Evolutionary conservation across 2,888 invertebrate genomes (phyloP).

Genomic region (Apotomis betuletana): DNA sequence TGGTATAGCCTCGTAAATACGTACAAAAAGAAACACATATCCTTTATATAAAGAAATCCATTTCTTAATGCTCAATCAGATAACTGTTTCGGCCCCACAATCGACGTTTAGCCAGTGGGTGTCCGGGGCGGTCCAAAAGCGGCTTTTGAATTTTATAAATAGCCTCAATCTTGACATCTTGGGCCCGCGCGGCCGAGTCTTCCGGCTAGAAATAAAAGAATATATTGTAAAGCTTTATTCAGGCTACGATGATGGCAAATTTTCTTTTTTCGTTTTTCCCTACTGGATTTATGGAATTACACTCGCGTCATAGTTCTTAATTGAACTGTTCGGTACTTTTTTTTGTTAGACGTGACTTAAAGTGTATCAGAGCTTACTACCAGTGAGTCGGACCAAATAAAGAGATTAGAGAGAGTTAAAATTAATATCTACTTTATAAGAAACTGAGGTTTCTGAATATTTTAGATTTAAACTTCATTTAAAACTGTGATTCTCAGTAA

Average conservation of each 20-base stretch:
- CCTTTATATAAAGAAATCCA: neutral
- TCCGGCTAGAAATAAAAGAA: slow-evolving; percentile 7
- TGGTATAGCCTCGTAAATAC: too few species aligned
- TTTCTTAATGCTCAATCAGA: neutral
- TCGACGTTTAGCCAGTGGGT: slow-evolving; percentile 16
- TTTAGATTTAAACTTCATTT: too few species aligned
- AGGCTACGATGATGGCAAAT: neutral
- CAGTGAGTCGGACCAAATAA: too few species aligned
- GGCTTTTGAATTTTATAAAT: slow-evolving; percentile 41
- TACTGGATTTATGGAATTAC: too few species aligned
- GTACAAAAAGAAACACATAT: neutral
- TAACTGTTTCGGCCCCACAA: neutral
- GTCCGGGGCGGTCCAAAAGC: neutral
- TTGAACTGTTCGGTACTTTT: too few species aligned
- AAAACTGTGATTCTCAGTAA: too few species aligned
- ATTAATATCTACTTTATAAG: too few species aligned
- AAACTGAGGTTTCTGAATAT: too few species aligned
- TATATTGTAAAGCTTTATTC: neutral
- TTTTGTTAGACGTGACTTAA: too few species aligned
- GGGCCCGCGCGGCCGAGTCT: neutral
- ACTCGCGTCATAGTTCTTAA: too few species aligned
- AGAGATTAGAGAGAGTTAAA: too few species aligned
- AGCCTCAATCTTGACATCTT: slow-evolving; percentile 34
- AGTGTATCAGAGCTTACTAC: too few species aligned
- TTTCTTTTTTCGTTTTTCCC: neutral